Conservation (phyloP, 2,797 vertebrate species). For the Botia almorhae region DNA sequence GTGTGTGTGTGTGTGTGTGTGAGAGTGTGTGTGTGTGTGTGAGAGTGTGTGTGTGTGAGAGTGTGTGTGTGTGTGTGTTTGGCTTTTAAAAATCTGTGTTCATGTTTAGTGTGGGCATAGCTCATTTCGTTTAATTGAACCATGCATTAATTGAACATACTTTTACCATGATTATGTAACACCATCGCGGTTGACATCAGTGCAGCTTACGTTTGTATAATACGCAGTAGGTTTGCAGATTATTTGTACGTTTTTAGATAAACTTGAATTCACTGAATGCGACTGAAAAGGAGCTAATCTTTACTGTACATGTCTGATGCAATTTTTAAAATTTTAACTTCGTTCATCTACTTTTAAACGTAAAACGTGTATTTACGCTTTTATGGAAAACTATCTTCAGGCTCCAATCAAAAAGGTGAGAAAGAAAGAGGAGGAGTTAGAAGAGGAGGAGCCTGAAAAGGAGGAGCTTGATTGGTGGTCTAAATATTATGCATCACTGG, state of each 20-base stretch:
- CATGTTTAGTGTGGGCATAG: not conserved
- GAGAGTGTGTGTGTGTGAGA: no score
- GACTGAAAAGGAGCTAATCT: not conserved
- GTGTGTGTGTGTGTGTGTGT: no score
- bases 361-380: not conserved
- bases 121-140: constrained; percentile 3
- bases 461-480: constrained; percentile 98
- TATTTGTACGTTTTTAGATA: not conserved
- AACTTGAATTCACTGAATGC: not conserved
- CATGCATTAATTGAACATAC: not conserved
- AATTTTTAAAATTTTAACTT: not conserved
- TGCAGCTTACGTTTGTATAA: not conserved
- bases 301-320: not conserved
- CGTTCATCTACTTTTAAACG: not conserved
- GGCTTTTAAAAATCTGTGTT: constrained; percentile 22
- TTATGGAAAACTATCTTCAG: constrained; percentile 62
- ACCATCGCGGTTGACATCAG: not conserved
- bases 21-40: no score
- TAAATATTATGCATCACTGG: constrained; percentile 90
- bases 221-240: not conserved
- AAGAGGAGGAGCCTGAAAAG: constrained; percentile 87
- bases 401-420: constrained; percentile 79
- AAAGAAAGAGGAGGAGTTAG: constrained; percentile 76
- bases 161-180: not conserved
- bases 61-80: constrained; percentile 2